phyloP scores from a whole-genome alignment of 2,797 vertebrate genomes.

The Mastacembelus armatus region DNA sequence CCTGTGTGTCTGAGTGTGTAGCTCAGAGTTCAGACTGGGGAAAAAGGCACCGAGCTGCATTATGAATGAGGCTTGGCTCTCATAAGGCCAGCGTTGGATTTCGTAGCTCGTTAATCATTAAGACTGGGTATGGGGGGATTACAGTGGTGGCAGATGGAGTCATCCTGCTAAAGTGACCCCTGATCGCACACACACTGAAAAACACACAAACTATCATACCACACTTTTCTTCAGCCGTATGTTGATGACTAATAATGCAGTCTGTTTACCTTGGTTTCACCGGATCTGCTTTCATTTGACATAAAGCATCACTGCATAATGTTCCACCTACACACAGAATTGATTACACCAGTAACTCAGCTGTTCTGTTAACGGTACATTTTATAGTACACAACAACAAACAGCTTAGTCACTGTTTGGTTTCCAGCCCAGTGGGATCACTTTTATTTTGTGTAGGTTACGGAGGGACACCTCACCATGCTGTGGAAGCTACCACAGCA shows the following conservation, averaged over 20 bases:
- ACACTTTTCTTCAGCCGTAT: conserved; percentile 3
- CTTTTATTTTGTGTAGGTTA: conserved; percentile 14
- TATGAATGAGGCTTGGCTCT: conserved; percentile 77
- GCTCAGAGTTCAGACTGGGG: conserved; percentile 53
- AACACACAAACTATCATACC: conserved; percentile 2
- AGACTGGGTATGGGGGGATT: conserved; percentile 36
- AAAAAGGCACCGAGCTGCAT: conserved; percentile 75
- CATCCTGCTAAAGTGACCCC: conserved; percentile 29
- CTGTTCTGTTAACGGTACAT: conserved; percentile 11
- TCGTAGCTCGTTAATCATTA: conserved; percentile 80
- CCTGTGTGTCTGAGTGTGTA: conserved; percentile 9
- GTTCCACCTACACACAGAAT: conserved; percentile 5
- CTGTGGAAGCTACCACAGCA: not conserved
- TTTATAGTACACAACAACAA: not conserved
- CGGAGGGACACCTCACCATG: not conserved
- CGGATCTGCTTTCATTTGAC: conserved; percentile 11
- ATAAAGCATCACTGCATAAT: conserved; percentile 12
- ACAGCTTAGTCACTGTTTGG: not conserved
- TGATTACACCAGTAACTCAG: conserved; percentile 1
- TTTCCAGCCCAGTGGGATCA: not conserved
- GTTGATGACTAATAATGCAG: conserved; percentile 14
- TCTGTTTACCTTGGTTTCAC: conserved; percentile 16
- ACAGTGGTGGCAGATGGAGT: conserved; percentile 33
- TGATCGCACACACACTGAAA: conserved; percentile 12
- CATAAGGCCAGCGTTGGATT: conserved; percentile 67